Evolutionary conservation across 2,113 vertebrate species (phyloP).

Genomic region (Carollia perspicillata): DNA sequence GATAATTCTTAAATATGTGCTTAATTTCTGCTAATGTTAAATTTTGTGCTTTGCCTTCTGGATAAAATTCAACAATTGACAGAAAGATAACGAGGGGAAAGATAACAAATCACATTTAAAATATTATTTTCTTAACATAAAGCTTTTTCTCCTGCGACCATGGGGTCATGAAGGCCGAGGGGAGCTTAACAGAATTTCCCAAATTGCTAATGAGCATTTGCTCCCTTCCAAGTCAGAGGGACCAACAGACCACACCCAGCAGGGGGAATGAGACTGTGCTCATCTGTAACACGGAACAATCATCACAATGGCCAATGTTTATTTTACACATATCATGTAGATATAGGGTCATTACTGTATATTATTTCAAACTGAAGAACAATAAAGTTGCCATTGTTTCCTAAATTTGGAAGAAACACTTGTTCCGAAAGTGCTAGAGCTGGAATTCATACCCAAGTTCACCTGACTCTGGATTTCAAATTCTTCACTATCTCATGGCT

Average conservation of each 20-base stretch:
- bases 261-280: not conserved
- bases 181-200: not conserved
- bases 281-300: not conserved
- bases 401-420: not conserved
- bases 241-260: not conserved
- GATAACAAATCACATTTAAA: not conserved
- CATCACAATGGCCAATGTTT: not conserved
- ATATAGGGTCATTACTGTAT: not conserved
- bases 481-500: not conserved
- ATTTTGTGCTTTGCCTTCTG: not conserved
- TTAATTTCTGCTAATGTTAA: not conserved
- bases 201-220: not conserved
- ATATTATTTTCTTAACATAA: not conserved
- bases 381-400: not conserved
- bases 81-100: not conserved
- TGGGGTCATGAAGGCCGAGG: too few species aligned
- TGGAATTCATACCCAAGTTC: not conserved
- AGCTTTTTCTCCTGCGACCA: not conserved
- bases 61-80: not conserved
- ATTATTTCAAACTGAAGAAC: not conserved
- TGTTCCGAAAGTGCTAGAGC: not conserved
- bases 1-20: not conserved
- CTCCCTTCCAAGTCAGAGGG: not conserved
- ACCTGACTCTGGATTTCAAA: not conserved
- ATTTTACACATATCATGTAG: not conserved